phyloP scores from a whole-genome alignment of 2,888 invertebrate genomes.

The Allacma fusca region DNA sequence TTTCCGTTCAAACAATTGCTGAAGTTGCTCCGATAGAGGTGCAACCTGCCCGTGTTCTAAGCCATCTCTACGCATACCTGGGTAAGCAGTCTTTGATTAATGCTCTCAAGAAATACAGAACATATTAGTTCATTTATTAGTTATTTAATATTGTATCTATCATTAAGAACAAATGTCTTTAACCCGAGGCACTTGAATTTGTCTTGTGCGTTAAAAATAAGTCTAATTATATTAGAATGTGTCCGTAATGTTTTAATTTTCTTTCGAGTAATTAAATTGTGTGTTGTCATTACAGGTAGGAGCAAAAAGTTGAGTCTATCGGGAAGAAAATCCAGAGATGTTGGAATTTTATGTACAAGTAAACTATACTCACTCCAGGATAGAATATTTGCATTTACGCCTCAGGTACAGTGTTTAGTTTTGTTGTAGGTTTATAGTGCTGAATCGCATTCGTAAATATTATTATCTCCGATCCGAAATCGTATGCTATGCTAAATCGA shows the following conservation, averaged over 20 bases:
- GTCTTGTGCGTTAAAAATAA: no score
- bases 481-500: no score
- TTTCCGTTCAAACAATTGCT: constrained; percentile 86
- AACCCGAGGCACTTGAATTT: no score
- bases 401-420: constrained; percentile 77
- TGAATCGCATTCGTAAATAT: constrained; percentile 39
- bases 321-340: constrained; percentile 95
- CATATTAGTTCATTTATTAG: no score
- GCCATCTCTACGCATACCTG: constrained; percentile 93
- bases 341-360: constrained; percentile 97
- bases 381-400: constrained; percentile 96
- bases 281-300: constrained; percentile 76
- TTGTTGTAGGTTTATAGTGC: constrained; percentile 12
- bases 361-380: constrained; percentile 96
- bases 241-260: no score
- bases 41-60: constrained; percentile 94
- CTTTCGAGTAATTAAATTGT: no score
- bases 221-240: no score
- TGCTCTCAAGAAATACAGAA: no score
- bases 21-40: constrained; percentile 96
- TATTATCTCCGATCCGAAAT: constrained; percentile 26
- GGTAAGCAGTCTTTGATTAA: constrained; percentile 69
- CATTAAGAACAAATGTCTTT: no score
- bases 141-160: no score
- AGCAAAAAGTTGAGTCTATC: constrained; percentile 91